Percentiles rank a stretch among this genome's conserved stretches.
These are phyloP conservation scores for Pachyramphus minor DNA, from an alignment of 2,113 vertebrate genomes.

Conservation along the genomic window DNA sequence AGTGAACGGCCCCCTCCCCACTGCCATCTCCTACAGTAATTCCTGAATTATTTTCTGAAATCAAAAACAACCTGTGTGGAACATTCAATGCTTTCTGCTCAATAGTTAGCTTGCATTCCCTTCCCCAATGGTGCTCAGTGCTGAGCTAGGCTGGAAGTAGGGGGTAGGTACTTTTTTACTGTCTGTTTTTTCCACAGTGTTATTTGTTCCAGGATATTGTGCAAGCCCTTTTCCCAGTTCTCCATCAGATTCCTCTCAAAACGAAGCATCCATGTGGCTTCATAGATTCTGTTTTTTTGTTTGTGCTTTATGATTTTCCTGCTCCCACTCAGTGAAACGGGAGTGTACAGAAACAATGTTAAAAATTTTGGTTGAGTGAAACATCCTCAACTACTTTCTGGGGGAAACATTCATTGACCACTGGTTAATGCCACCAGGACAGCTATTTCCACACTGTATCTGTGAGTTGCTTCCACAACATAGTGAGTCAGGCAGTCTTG, in stretches of 20 bases:
- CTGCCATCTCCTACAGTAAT: not conserved
- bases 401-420: not conserved
- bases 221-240: not conserved
- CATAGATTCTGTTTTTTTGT: not conserved
- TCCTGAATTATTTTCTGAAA: not conserved
- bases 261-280: not conserved
- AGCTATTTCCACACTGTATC: not conserved
- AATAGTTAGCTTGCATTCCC: not conserved
- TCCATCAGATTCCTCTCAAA: not conserved
- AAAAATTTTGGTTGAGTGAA: constrained; percentile 5
- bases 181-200: not conserved
- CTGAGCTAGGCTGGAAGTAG: not conserved
- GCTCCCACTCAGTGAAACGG: not conserved
- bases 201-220: not conserved
- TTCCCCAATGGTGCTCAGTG: not conserved
- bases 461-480: not conserved
- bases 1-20: not conserved
- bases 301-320: not conserved
- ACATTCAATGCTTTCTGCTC: not conserved
- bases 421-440: not conserved
- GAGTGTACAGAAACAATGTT: not conserved
- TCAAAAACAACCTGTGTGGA: not conserved
- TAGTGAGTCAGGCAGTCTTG: not conserved
- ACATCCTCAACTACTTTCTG: not conserved
- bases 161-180: fast-evolving